Conservation (phyloP, 2,888 invertebrate genomes). For the Thera britannica region DNA sequence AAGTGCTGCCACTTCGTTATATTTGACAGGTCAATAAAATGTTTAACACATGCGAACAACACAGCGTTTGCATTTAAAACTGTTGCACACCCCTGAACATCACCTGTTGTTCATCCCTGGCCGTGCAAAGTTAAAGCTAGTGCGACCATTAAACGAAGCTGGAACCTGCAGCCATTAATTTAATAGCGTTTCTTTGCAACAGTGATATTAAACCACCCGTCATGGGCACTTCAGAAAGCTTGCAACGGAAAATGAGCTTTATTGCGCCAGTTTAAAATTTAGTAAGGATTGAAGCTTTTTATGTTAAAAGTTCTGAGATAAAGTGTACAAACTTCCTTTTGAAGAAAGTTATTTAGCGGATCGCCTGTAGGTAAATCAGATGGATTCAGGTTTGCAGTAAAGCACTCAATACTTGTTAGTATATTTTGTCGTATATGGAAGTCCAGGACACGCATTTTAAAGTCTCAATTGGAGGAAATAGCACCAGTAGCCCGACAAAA, state of each 20-base stretch:
- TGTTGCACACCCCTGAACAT: constrained; percentile 12
- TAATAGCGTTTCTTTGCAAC: constrained; percentile 73
- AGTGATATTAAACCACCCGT: constrained; percentile 59
- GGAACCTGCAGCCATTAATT: constrained; percentile 67
- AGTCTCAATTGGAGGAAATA: too few species aligned
- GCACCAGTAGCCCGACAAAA: too few species aligned
- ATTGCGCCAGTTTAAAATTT: constrained; percentile 5
- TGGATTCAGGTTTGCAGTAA: background rate
- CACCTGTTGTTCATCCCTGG: constrained; percentile 27
- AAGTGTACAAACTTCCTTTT: background rate
- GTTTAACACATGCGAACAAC: background rate
- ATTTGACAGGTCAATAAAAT: background rate
- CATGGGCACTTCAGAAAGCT: constrained; percentile 14
- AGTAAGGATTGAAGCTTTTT: background rate
- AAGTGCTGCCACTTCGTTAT: too few species aligned
- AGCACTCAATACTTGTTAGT: background rate
- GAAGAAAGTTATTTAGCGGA: background rate
- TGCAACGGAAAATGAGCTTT: constrained; percentile 16
- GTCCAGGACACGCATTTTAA: too few species aligned
- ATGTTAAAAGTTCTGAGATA: background rate
- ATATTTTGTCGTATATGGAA: too few species aligned
- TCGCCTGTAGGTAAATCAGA: background rate
- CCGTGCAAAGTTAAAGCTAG: constrained; percentile 34
- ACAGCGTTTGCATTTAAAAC: background rate
- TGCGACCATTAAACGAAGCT: constrained; percentile 47